Base-by-base conservation (phyloP, 2,797 vertebrate species). In the Oreortyx pictus region DNA sequence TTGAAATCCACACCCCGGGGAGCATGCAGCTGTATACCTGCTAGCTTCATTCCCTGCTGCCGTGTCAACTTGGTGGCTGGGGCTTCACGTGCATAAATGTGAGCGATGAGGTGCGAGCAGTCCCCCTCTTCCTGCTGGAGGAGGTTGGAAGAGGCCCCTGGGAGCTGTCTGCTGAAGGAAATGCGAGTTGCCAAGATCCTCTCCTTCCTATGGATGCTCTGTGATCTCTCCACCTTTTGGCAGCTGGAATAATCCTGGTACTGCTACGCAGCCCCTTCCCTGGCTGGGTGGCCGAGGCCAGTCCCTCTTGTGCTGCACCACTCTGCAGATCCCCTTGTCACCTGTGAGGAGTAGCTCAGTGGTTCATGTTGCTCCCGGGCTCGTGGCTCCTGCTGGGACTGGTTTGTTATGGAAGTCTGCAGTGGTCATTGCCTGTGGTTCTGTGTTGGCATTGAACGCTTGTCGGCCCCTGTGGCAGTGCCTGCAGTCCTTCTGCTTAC, bases 31-130 rank as follows among this genome's bases (percentile, higher is more conserved):
- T 79, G 57, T 89, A 67, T 93, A 76, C 52, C 79, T 88, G 90
- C 73, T 65, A 90, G 85, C 87, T 65, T 43, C 52, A 5, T 70
- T 92, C 82, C 89, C 89, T 88, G 82, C 87, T 88, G 87, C 2
- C 25, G 62, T 31, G 87, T 91, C 90, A 88, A 3, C 79, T 44
- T 33, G 73, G 56, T 65, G 94, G 89, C 62, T 89, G 84, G 78
- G 68, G 90, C 90, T 80, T 86, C 74, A 52, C 90, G 3, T 93
- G 95, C 76, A 92, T 92, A 89, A 95, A 84, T 94, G 90, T 92
- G 90, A 95, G 86, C 25, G 1, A 94, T 91, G 6, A 96, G 90
- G 90, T 94, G 95, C 76, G 46, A 61, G 82, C 94, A 74, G 85
- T 86, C 94, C 82, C 60, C 31, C 31, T 86, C 87, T 95, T 95